Base-by-base conservation (phyloP, 2,113 vertebrate species). In the Phainopepla nitens region DNA sequence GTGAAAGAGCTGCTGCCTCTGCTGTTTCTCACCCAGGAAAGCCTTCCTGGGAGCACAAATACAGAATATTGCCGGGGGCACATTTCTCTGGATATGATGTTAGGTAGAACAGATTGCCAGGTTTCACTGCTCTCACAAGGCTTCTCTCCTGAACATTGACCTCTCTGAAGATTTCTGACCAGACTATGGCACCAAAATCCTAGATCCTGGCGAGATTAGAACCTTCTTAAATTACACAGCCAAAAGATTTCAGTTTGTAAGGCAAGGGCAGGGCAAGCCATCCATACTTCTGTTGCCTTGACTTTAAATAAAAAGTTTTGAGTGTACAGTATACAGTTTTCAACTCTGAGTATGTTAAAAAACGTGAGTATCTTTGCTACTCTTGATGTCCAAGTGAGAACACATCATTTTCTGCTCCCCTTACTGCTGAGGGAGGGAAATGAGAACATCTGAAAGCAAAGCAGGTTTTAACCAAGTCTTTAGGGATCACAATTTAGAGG, bases 291-390 rank as follows among this genome's bases (percentile, higher is more conserved):
- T 54, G 24, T 45, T 60, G 49, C 44, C 23, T 41, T 45, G 64
- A 70, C 17, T 84, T 82, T 10, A 60, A 56, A 68, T 18, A 10
- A 62, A 58, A 75, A 35, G 1, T 2, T 18, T 15, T 17, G 5
- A 49, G 31, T 20, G 31, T 6, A n/a, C 9, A 41, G 47, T 3
- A 31, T 1, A 57, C 0, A 18, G 17, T 65, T 75, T 93, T 73
- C 47, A 75, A 49, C 20, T 29, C 16, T 21, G 12, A 72, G 7
- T 11, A 25, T 2, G 6, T 64, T 57, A 65, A 61, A 39, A 36
- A 86, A 33, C 0, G 0, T 23, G 19, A 6, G 13, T 44, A 23
- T 65, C 25, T 88, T 60, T 65, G 58, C 21, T 33, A 24, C 16
- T 45, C 13, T 21, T 57, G 7, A 66, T 21, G 17, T 51, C 36